Evolutionary conservation across 2,888 invertebrate genomes (phyloP).

Genomic region (Epinotia bilunana): DNA sequence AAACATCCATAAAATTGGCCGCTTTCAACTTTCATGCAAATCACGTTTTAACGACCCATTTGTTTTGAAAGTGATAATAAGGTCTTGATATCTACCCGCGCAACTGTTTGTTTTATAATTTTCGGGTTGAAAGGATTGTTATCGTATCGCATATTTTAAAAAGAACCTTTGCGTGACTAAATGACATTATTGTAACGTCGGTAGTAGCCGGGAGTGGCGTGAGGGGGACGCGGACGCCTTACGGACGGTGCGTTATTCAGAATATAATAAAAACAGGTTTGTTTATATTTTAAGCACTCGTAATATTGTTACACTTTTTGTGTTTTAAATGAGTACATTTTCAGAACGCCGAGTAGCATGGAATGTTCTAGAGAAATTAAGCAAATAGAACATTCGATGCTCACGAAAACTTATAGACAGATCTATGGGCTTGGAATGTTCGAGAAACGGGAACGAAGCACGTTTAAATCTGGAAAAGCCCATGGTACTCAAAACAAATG

Average conservation of each 20-base stretch:
- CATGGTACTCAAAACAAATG: no score
- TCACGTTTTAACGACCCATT: constrained; percentile 18
- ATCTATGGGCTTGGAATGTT: no score
- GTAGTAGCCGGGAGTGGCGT: constrained; percentile 34
- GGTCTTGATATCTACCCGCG: constrained; percentile 1
- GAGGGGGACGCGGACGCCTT: constrained; percentile 26
- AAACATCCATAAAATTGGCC: constrained; percentile 21
- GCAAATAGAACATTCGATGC: no score
- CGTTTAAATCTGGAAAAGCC: no score
- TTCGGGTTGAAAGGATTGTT: constrained; percentile 35
- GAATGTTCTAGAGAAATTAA: no score
- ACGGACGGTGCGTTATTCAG: constrained; percentile 22
- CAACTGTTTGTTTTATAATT: constrained; percentile 24
- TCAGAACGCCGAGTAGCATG: no score
- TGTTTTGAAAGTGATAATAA: constrained; percentile 7
- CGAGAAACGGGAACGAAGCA: no score
- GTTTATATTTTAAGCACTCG: background rate
- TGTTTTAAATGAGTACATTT: no score
- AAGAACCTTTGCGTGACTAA: constrained; percentile 51
- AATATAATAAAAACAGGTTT: constrained; percentile 11
- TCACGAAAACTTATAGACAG: no score
- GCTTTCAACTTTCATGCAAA: constrained; percentile 20
- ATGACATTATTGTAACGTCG: constrained; percentile 44
- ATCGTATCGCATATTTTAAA: constrained; percentile 31
- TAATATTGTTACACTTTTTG: no score